These are phyloP conservation scores for Helicorthomorpha holstii DNA, from an alignment of 1,140 invertebrate genomes.

Conservation along the genomic window DNA sequence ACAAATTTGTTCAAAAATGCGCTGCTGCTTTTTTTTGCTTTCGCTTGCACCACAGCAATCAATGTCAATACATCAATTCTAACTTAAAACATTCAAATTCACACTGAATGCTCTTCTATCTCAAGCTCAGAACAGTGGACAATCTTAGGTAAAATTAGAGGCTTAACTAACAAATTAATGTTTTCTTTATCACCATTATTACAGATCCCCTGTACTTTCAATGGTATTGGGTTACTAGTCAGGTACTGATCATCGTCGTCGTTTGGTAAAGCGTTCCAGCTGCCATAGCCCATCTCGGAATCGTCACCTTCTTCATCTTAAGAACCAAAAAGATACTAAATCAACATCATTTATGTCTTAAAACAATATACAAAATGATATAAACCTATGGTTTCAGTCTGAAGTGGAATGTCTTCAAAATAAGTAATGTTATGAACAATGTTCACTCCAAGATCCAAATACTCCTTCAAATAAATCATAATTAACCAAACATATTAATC, in stretches of 20 bases:
- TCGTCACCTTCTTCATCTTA: neutral
- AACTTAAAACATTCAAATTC: too few species aligned
- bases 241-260: neutral
- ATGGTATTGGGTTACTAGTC: too few species aligned
- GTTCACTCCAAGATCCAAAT: slow-evolving; percentile 42
- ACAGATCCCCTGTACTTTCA: too few species aligned
- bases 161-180: too few species aligned
- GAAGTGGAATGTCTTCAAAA: slow-evolving; percentile 2
- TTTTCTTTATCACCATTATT: too few species aligned
- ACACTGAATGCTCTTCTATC: too few species aligned
- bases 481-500: neutral
- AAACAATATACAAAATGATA: neutral
- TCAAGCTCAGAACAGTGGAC: too few species aligned
- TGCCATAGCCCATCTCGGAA: neutral
- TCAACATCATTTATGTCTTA: neutral
- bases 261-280: neutral
- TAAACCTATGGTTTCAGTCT: neutral
- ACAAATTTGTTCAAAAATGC: too few species aligned
- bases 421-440: slow-evolving; percentile 42
- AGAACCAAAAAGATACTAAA: neutral
- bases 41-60: too few species aligned
- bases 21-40: too few species aligned
- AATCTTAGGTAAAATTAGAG: too few species aligned
- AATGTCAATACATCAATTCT: too few species aligned
- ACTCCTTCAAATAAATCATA: slow-evolving; percentile 30